These are phyloP conservation scores for Falcaria lacertinaria DNA, from an alignment of 2,888 invertebrate species.

Conservation along the genomic window DNA sequence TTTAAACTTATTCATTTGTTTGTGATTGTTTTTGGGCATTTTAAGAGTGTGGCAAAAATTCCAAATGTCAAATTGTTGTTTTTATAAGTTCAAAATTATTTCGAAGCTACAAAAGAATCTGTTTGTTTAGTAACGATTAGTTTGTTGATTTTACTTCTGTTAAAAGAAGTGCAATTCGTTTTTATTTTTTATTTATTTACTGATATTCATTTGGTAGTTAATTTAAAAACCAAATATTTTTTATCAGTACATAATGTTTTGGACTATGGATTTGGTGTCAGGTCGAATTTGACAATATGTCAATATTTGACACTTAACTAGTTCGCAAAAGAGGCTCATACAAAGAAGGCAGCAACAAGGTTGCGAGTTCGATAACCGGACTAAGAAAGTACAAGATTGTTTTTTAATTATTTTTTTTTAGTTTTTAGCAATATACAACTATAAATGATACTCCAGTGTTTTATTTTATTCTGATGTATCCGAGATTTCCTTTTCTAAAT, in stretches of 20 bases:
- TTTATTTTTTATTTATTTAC: neutral
- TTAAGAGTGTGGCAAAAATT: neutral
- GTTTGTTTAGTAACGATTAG: neutral
- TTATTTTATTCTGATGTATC: slow-evolving; percentile 12
- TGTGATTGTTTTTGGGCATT: too few species aligned
- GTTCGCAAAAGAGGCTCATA: slow-evolving; percentile 1
- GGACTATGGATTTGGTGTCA: neutral
- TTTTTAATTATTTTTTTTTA: slow-evolving; percentile 21
- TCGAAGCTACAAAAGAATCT: slow-evolving; percentile 1
- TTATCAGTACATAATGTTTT: neutral
- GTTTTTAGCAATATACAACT: slow-evolving; percentile 28
- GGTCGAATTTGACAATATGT: neutral
- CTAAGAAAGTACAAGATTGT: slow-evolving; percentile 27
- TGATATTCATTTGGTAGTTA: neutral
- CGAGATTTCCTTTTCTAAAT: too few species aligned
- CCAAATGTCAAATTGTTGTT: neutral
- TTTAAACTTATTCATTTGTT: too few species aligned
- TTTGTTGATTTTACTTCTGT: slow-evolving; percentile 1
- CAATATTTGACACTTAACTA: neutral
- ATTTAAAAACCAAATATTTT: neutral
- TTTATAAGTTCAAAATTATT: neutral
- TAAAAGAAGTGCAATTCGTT: neutral
- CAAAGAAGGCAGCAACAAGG: slow-evolving; percentile 12
- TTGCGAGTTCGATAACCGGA: slow-evolving; percentile 8
- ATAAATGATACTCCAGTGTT: slow-evolving; percentile 9